Evolutionary conservation across 2,888 invertebrate species (phyloP).

Genomic region (Nomada ruficornis): DNA sequence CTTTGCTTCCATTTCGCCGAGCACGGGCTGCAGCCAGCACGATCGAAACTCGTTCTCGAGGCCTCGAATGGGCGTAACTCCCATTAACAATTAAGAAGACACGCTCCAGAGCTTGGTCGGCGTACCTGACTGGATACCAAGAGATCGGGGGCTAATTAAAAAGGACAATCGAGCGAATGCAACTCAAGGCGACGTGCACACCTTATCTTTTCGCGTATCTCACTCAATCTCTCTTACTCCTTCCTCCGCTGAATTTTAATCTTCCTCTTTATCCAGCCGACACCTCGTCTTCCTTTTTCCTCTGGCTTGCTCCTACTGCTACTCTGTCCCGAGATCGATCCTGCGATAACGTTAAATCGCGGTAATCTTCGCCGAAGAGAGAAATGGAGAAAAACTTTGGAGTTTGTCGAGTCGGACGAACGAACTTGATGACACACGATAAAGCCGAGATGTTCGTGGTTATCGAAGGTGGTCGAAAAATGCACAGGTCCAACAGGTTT

Average conservation of each 20-base stretch:
- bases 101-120: conserved; percentile 42
- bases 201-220: conserved; percentile 9
- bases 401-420: conserved; percentile 14
- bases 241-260: background rate
- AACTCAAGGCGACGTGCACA: conserved; percentile 26
- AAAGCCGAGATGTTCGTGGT: conserved; percentile 1
- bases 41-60: conserved; percentile 66
- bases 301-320: conserved; percentile 2
- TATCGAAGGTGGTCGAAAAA: background rate
- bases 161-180: conserved; percentile 63
- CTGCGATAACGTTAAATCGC: conserved; percentile 49
- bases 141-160: conserved; percentile 71
- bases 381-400: conserved; percentile 31
- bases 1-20: conserved; percentile 22
- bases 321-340: conserved; percentile 51
- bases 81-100: conserved; percentile 76
- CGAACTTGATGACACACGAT: background rate
- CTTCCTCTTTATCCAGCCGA: conserved; percentile 1
- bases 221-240: conserved; percentile 15
- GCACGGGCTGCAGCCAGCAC: conserved; percentile 10
- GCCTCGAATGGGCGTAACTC: conserved; percentile 67
- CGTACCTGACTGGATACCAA: conserved; percentile 43
- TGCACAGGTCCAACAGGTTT: background rate
- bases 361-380: conserved; percentile 48
- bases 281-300: conserved; percentile 47